Evolutionary conservation across 2,888 invertebrate species (phyloP).

Genomic region (Aleiodes alternator): DNA sequence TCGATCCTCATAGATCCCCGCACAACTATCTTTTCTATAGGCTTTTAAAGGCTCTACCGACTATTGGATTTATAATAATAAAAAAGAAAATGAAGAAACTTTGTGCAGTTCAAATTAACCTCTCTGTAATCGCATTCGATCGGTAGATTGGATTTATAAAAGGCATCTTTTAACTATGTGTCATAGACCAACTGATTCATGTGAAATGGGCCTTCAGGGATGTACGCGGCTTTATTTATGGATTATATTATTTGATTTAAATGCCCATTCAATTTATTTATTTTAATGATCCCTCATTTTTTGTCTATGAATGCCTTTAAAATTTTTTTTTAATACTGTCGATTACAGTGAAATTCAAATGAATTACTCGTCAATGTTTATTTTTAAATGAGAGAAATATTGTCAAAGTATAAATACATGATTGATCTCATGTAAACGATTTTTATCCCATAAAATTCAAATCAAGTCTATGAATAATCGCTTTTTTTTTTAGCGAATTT

Average conservation of each 20-base stretch:
- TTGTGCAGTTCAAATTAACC: slow-evolving; percentile 42
- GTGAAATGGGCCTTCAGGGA: slow-evolving; percentile 2
- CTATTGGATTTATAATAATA: slow-evolving; percentile 3
- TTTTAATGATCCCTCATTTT: too few species aligned
- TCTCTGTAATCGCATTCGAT: slow-evolving; percentile 25
- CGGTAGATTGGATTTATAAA: slow-evolving; percentile 11
- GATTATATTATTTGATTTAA: slow-evolving; percentile 5
- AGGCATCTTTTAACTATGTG: slow-evolving; percentile 11
- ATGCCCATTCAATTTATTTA: too few species aligned
- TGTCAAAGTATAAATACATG: too few species aligned
- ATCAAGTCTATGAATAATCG: too few species aligned
- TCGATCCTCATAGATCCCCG: slow-evolving; percentile 11
- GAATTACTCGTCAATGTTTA: too few species aligned
- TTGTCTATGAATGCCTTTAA: too few species aligned
- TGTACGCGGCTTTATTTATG: slow-evolving; percentile 16
- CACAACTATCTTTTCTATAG: slow-evolving; percentile 7
- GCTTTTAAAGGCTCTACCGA: slow-evolving; percentile 1
- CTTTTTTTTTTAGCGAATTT: too few species aligned
- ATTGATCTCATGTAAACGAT: too few species aligned
- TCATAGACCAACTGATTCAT: slow-evolving; percentile 7
- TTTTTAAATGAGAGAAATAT: too few species aligned
- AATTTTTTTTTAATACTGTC: too few species aligned
- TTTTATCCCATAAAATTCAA: too few species aligned
- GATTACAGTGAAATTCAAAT: too few species aligned
- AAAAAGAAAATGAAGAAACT: background rate